Base-by-base conservation (phyloP, 2,113 vertebrate species). In the Podilymbus podiceps region DNA sequence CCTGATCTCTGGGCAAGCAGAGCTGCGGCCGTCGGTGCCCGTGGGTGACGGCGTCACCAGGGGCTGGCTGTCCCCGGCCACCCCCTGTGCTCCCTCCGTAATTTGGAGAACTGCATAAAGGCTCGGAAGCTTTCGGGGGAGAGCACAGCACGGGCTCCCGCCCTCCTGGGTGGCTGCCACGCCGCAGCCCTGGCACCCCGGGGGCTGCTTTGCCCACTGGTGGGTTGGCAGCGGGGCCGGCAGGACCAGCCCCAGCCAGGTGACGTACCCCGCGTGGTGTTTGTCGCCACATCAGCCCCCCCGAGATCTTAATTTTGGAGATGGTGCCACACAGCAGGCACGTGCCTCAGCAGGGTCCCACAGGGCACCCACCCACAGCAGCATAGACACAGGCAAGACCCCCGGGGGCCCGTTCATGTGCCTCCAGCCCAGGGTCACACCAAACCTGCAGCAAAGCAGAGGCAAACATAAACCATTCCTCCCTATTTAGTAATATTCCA, bases 361-460 rank as follows among this genome's bases (percentile, higher is more conserved):
- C 8, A 11, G 50, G 42, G 18, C n/a, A 46, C 63, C n/a, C 25
- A 50, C 18, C 31, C 66, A 17, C 0, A 0, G 59, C 90, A 73
- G 53, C 14, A 6, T 1, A 30, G 35, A 14, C 46, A 24, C 5
- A 12, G 50, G 18, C 38, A 60, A 42, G 69, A 20, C 31, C 40
- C 28, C 2, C 0, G 6, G n/a, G 44, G 23, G 66, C 30, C 14
- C 3, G 1, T 2, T 3, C 0, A 0, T 2, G 15, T 12, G 46
- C 35, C 44, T 30, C 52, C 52, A 75, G 80, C 21, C 55, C 20
- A 52, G 52, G 28, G 27, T 35, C 50, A 50, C 56, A 15, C 31
- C 15, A 58, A 42, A 27, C 5, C 67, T 24, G 20, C 28, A 24
- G 44, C 2, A 52, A 55, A 84, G 25, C 78, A 53, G 68, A 53